Evolutionary conservation across 2,113 vertebrate genomes (phyloP), one percentile per base, ranked within the genome.

Genomic region (Halichoerus grypus): DNA sequence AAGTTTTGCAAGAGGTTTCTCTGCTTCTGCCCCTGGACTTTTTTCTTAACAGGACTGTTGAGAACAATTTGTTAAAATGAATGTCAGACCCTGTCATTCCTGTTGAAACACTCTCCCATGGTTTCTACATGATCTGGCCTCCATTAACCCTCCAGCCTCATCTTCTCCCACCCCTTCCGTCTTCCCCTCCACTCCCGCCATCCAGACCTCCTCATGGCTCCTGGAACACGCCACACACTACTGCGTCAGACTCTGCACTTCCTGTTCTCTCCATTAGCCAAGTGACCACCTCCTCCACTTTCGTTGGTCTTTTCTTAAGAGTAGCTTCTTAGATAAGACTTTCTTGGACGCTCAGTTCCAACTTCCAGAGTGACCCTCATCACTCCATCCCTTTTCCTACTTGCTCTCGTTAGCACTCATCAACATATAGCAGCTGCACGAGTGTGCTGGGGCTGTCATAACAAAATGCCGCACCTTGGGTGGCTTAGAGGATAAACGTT

Each of bases 161-260:
- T 24, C 72, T 82, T 49, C 11, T 90, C 19, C 49, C 19, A 14
- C 4, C 6, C 22, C 18, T 1, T 7, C 4, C 4, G 3, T 42
- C 71, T 33, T 22, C 39, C 19, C 21, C 10, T 67, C 33, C 16
- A 69, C 12, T 88, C 67, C 36, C 5, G 49, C 24, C n/a, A 22
- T 63, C 19, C 18, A 49, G 18, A 36, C 10, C 7, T 89, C 65
- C n/a, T 59, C 22, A 9, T 12, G 22, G 8, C 16, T 53, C 33
- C 57, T 6, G 31, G 7, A 24, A 36, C 8, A 13, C 3, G 0
- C 42, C 74, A 69, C 36, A 6, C 4, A 5, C 18, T 1, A 14
- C 6, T 36, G 26, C 16, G 36, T 72, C 55, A 13, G 65, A 53
- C 39, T 31, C 4, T 31, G 26, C 42, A 42, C 33, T 53, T 55